Base-by-base conservation (phyloP, 2,113 vertebrate genomes). In the Rhagologus leucostigma region DNA sequence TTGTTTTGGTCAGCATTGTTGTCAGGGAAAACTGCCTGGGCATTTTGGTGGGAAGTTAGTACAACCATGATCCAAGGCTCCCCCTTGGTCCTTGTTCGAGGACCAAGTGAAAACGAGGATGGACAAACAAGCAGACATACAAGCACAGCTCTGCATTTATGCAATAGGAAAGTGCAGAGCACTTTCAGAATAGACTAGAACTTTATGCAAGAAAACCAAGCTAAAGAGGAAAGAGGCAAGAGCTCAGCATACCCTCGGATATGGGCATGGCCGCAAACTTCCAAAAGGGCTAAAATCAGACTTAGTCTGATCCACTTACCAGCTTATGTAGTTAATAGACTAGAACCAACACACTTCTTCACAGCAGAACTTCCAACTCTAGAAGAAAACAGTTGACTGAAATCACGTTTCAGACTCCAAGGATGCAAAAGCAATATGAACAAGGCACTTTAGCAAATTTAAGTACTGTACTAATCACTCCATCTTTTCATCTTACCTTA, bases 41-140 rank as follows among this genome's bases (percentile, higher is more conserved):
- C 13, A 24, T 59, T 44, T 65, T 77, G 29, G 46, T 33, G 50
- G 14, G 11, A 77, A 70, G 5, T 55, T 13, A 37, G 17, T 27
- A n/a, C 2, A 53, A 15, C 6, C 23, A 13, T 0, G 2, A 78
- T 11, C 17, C 63, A 64, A 64, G 16, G 6, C 9, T 71, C 5
- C 5, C 4, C 4, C 18, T 81, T 41, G 77, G n/a, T 21, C 80
- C 37, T 69, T 65, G 7, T 64, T n/a, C 0, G 0, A 87, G 41
- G 68, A 81, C 22, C 4, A 10, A 1, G 2, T 0, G 11, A 77
- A 42, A 88, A n/a, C 4, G 19, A 78, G 39, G 33, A 35, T 3
- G 7, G 16, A 53, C 8, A 49, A 94, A 83, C n/a, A 20, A 88
- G 16, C 8, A 87, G 11, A 60, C 1, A 5, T 10, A 52, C 7